These are phyloP conservation scores for Tympanuchus pallidicinctus DNA, from an alignment of 2,113 vertebrate species.

Conservation along the genomic window DNA sequence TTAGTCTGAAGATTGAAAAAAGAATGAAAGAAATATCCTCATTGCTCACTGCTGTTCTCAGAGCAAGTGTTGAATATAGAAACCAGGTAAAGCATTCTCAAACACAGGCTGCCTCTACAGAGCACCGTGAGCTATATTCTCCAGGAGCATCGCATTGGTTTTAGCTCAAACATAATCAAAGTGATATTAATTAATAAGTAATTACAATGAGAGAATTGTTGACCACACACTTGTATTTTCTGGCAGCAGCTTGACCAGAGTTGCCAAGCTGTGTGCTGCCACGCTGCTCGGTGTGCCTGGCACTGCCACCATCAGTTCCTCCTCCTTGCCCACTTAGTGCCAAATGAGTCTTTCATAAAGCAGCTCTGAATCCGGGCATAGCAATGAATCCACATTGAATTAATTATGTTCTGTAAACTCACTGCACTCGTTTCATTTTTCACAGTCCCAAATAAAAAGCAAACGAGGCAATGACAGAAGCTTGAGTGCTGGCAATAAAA, in stretches of 20 bases:
- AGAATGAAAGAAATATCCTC: not conserved
- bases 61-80: not conserved
- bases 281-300: not conserved
- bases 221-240: not conserved
- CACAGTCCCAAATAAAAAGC: slow-evolving; percentile 33
- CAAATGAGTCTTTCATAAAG: not conserved
- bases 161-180: not conserved
- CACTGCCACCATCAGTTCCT: not conserved
- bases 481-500: slow-evolving; percentile 8
- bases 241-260: not conserved
- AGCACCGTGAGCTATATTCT: not conserved
- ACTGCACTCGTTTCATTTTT: slow-evolving; percentile 32
- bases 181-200: not conserved
- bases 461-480: slow-evolving; percentile 21
- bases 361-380: not conserved
- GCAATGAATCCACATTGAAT: slow-evolving; percentile 22
- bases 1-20: not conserved
- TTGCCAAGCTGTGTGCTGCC: not conserved
- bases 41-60: not conserved
- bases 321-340: not conserved
- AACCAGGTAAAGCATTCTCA: not conserved
- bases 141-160: not conserved
- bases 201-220: not conserved
- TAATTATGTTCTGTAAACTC: slow-evolving; percentile 43
- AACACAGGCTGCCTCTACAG: not conserved